Evolutionary conservation across 2,888 invertebrate genomes (phyloP).

Genomic region (Bellardia pandia): DNA sequence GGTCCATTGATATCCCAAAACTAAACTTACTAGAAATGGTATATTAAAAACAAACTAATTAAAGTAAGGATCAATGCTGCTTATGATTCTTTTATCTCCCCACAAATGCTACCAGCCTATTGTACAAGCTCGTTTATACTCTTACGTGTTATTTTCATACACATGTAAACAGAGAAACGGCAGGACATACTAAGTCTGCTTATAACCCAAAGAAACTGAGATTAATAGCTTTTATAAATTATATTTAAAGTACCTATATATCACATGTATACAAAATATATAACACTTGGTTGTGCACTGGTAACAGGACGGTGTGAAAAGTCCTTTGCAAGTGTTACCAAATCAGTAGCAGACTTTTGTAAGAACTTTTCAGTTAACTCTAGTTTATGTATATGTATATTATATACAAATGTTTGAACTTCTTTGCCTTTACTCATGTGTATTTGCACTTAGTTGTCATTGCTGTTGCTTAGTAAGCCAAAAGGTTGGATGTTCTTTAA

Average conservation of each 20-base stretch:
- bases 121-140: no score
- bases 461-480: neutral
- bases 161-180: neutral
- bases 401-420: no score
- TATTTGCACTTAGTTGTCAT: neutral
- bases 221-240: conserved; percentile 46
- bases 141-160: neutral
- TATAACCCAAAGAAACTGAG: conserved; percentile 12
- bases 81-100: no score
- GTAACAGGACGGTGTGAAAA: neutral
- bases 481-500: conserved; percentile 4
- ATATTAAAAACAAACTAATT: no score
- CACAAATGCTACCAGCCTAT: no score
- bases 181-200: conserved; percentile 3
- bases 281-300: neutral
- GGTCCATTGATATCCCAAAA: no score
- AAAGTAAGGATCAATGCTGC: no score
- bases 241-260: neutral
- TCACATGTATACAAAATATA: neutral
- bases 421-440: neutral
- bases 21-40: no score
- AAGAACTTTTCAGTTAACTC: neutral
- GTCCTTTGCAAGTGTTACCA: neutral
- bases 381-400: neutral
- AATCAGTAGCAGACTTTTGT: no score